Evolutionary conservation across 2,113 vertebrate genomes (phyloP).

Genomic region (Amphilophus citrinellus): DNA sequence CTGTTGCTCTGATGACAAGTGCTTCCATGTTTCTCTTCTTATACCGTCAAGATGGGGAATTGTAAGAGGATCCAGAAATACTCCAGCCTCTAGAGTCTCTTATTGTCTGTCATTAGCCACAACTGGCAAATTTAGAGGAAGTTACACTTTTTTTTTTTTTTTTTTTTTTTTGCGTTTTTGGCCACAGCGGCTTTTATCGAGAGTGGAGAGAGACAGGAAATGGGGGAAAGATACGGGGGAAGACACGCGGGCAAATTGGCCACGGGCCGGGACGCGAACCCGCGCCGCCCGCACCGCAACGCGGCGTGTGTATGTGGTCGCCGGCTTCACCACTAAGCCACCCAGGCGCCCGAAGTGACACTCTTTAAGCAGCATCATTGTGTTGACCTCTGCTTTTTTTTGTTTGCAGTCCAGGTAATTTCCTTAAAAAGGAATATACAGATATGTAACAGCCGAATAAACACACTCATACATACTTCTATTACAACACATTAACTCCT

Average conservation of each 20-base stretch:
- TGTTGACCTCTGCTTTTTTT: background rate
- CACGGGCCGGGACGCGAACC: too few species aligned
- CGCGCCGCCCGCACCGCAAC: too few species aligned
- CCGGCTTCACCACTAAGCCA: too few species aligned
- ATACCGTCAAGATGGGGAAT: slow-evolving; percentile 31
- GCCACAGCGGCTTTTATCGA: too few species aligned
- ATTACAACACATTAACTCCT: slow-evolving; percentile 28
- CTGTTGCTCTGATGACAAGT: slow-evolving; percentile 31
- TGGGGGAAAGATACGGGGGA: too few species aligned
- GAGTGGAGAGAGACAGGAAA: too few species aligned
- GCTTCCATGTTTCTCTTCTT: slow-evolving; percentile 7
- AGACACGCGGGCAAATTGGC: too few species aligned
- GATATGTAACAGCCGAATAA: slow-evolving; percentile 39
- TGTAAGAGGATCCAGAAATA: slow-evolving; percentile 37
- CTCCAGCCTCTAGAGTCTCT: slow-evolving; percentile 15
- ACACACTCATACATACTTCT: slow-evolving; percentile 37
- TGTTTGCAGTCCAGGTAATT: background rate
- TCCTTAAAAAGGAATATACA: slow-evolving; percentile 10
- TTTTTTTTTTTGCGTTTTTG: too few species aligned
- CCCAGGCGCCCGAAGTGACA: too few species aligned
- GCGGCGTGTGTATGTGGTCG: too few species aligned
- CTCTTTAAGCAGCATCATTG: background rate
- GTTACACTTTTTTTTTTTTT: too few species aligned
- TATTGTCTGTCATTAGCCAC: slow-evolving; percentile 21
- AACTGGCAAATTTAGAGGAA: background rate